phyloP scores from a whole-genome alignment of 2,113 vertebrate genomes.

The Odontophorus gujanensis region DNA sequence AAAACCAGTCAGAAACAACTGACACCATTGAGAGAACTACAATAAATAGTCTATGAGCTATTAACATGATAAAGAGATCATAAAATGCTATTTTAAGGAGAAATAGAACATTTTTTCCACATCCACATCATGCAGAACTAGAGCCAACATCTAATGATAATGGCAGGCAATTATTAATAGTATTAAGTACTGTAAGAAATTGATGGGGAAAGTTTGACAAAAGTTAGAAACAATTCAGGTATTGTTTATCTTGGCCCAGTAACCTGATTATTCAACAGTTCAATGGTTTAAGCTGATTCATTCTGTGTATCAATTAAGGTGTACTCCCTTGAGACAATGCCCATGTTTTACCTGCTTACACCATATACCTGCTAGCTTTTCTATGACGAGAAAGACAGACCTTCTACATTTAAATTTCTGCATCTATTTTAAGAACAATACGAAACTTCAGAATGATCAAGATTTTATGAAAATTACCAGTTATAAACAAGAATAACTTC shows the following conservation, averaged over 20 bases:
- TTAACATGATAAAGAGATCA: not conserved
- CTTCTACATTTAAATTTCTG: not conserved
- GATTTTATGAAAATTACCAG: not conserved
- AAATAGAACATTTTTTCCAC: not conserved
- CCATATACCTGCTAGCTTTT: not conserved
- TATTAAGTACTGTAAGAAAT: not conserved
- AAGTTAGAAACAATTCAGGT: not conserved
- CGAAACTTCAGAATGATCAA: not conserved
- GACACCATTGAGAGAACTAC: not conserved
- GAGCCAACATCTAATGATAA: not conserved
- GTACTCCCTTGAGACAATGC: not conserved
- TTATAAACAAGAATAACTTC: not conserved
- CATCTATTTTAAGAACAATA: not conserved
- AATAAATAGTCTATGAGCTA: not conserved
- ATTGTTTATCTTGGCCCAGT: not conserved
- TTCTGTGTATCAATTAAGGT: not conserved
- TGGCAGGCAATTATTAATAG: not conserved
- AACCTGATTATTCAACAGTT: not conserved
- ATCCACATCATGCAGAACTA: not conserved
- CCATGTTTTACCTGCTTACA: not conserved
- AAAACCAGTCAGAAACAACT: not conserved
- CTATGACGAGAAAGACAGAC: not conserved
- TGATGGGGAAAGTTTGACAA: not conserved
- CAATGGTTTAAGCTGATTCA: not conserved
- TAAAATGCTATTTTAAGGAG: not conserved